Evolutionary conservation across 2,888 invertebrate genomes (phyloP).

Genomic region (Andrena praecox): DNA sequence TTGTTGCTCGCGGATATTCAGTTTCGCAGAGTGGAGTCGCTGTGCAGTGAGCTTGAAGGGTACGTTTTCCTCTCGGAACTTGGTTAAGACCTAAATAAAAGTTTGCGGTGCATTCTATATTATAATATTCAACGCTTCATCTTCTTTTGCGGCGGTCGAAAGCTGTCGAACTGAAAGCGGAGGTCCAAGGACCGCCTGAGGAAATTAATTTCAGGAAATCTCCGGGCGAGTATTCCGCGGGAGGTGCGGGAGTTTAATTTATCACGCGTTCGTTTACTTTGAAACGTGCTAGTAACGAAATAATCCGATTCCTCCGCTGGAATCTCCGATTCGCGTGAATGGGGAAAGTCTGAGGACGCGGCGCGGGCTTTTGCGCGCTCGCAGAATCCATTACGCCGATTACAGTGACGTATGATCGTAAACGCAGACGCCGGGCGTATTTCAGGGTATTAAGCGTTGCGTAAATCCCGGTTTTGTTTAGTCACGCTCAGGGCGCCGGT

Average conservation of each 20-base stretch:
- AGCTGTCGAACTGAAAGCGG: too few species aligned
- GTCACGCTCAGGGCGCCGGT: slow-evolving; percentile 38
- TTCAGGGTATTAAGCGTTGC: slow-evolving; percentile 52
- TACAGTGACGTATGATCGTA: slow-evolving; percentile 23
- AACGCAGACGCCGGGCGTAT: slow-evolving; percentile 33
- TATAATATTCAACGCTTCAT: too few species aligned
- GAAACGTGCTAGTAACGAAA: background rate
- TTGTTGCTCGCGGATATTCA: slow-evolving; percentile 1
- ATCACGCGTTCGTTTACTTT: background rate
- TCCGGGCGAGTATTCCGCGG: too few species aligned
- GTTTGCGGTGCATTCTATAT: too few species aligned
- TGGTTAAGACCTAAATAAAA: too few species aligned
- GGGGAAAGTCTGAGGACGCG: background rate
- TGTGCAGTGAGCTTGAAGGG: background rate
- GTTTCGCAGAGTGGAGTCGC: background rate
- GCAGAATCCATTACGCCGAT: slow-evolving; percentile 17
- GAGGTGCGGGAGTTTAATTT: background rate
- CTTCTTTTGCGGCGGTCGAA: too few species aligned
- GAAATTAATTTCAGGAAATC: too few species aligned
- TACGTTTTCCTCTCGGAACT: too few species aligned
- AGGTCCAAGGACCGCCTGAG: too few species aligned
- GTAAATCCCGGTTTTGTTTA: slow-evolving; percentile 54
- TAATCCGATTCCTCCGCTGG: background rate
- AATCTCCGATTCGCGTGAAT: background rate
- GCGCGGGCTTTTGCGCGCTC: background rate